Base-by-base conservation (phyloP, 2,113 vertebrate species). In the Struthio camelus region DNA sequence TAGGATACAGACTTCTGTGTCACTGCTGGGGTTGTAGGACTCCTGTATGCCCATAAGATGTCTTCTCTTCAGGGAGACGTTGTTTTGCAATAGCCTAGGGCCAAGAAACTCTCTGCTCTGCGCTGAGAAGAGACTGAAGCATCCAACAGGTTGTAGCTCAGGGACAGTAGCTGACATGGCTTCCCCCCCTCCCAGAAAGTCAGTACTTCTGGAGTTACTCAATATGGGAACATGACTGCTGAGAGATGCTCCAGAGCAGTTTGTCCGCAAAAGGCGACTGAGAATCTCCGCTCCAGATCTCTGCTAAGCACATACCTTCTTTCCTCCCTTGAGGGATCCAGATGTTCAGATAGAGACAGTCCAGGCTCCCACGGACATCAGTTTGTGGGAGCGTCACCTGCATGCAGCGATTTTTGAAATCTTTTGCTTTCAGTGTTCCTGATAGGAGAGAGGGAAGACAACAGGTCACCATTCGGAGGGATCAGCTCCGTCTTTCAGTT, bases 261-360 rank as follows among this genome's bases (percentile, higher is more conserved):
- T 11, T 71, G 71, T 71, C 8, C 36, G 30, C 12, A 28, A 38
- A 62, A 51, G 66, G 22, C n/a, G 32, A 5, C 1, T 7, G 22
- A 12, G 23, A 19, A 80, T 24, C 22, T 27, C 69, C 46, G 79
- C 24, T 18, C 14, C 64, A 25, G 18, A 27, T 59, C 54, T 51
- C 46, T 83, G 32, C 46, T 61, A 42, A 61, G 40, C n/a, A 86
- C 97, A 0, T 83, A 98, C 98, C 73, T 77, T 97, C 56, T 92
- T 27, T 94, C 40, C 11, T 86, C 34, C 92, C 97, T 46, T 99
- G 99, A 89, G 99, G 99, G 71, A 99, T 90, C 99, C 99, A 99
- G 94, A 99, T 98, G 97, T 99, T 99, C 32, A 99, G 99, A 87
- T 99, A 99, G 10, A 99, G 99, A 94, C 99, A 99, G 93, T 99